These are phyloP conservation scores for Drosophila monieri DNA, from an alignment of 2,888 invertebrate species.

Conservation along the genomic window DNA sequence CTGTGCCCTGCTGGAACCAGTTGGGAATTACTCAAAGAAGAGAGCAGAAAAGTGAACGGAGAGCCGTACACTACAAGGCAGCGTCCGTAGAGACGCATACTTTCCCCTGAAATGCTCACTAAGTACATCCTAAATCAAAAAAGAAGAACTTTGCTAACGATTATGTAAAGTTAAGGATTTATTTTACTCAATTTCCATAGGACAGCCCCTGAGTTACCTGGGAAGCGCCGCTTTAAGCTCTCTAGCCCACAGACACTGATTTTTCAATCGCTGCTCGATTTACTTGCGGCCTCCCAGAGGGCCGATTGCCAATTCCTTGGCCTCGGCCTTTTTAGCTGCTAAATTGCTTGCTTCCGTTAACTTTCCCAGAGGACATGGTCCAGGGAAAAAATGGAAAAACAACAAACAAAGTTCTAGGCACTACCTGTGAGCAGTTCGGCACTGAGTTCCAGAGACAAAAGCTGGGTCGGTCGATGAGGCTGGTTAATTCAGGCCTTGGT, in stretches of 20 bases:
- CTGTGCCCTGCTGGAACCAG: too few species aligned
- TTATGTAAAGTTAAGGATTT: background rate
- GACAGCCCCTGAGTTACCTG: background rate
- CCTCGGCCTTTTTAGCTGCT: conserved; percentile 71
- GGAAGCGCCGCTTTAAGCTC: background rate
- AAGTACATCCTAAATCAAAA: too few species aligned
- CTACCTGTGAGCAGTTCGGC: conserved; percentile 53
- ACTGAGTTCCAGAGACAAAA: conserved; percentile 52
- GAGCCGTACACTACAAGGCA: background rate
- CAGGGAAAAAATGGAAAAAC: conserved; percentile 22
- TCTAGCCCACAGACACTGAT: conserved; percentile 9
- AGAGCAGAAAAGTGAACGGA: background rate
- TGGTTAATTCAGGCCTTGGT: conserved; percentile 10
- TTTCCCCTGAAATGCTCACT: too few species aligned
- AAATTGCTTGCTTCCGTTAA: conserved; percentile 78
- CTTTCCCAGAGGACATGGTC: conserved; percentile 63
- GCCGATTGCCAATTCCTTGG: conserved; percentile 45
- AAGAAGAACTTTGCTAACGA: background rate
- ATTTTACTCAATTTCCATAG: background rate
- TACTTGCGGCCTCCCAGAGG: conserved; percentile 38
- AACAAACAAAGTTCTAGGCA: conserved; percentile 40
- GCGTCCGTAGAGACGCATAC: too few species aligned
- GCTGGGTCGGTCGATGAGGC: conserved; percentile 35
- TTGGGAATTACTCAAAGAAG: too few species aligned
- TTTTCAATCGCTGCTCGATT: conserved; percentile 54